Percentiles rank a stretch among this genome's conserved stretches.
Conservation (phyloP, 1,140 invertebrate species). For the Melitaea cinxia region DNA sequence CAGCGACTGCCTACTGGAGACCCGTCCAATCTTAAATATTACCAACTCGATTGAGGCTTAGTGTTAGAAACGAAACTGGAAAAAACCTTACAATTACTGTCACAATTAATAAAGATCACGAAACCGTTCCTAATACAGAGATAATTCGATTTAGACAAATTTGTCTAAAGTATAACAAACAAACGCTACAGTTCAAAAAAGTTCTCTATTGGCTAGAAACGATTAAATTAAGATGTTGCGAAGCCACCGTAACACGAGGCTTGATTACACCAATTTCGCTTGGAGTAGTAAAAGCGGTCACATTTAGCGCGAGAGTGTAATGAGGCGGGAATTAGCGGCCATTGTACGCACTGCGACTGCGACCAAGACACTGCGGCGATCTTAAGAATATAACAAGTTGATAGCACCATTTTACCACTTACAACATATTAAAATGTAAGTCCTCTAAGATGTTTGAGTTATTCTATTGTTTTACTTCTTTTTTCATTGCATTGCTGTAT, state of each 20-base stretch:
- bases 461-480: too few relatives aligned
- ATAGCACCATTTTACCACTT: not conserved
- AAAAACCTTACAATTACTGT: too few relatives aligned
- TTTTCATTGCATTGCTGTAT: too few relatives aligned
- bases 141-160: not conserved
- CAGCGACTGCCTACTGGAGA: conserved; percentile 6
- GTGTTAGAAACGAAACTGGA: not conserved
- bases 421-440: too few relatives aligned
- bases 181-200: not conserved
- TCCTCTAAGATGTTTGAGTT: too few relatives aligned
- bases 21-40: conserved; percentile 7
- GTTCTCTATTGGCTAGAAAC: not conserved
- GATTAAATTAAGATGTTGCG: conserved; percentile 15
- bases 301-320: conserved; percentile 56
- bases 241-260: conserved; percentile 11
- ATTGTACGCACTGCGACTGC: conserved; percentile 45
- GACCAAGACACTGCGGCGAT: not conserved
- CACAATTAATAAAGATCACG: too few relatives aligned
- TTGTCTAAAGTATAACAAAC: not conserved
- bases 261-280: conserved; percentile 20
- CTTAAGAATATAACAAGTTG: not conserved
- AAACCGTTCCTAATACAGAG: not conserved
- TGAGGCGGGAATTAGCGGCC: conserved; percentile 56
- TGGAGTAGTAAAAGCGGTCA: conserved; percentile 10
- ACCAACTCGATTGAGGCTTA: not conserved